phyloP scores from a whole-genome alignment of 2,888 invertebrate genomes.

The Microplitis manilae region DNA sequence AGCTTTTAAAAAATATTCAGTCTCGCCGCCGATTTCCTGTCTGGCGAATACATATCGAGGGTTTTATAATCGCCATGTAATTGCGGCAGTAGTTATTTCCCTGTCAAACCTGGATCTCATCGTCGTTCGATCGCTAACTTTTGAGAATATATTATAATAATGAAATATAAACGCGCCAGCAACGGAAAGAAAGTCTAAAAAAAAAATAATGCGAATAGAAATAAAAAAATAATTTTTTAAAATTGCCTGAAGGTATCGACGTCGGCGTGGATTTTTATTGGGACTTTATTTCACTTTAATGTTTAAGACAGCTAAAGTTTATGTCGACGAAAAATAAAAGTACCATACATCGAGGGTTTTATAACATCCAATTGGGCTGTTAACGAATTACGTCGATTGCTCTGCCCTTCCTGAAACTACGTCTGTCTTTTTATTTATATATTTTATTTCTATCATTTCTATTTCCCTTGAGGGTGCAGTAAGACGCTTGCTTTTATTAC shows the following conservation, averaged over 20 bases:
- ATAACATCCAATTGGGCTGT: conserved; percentile 66
- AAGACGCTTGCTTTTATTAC: neutral
- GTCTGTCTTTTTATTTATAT: conserved; percentile 16
- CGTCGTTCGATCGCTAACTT: conserved; percentile 24
- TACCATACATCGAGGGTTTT: conserved; percentile 52
- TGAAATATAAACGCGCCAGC: neutral
- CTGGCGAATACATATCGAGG: conserved; percentile 29
- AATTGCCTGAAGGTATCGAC: conserved; percentile 16
- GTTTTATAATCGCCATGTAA: conserved; percentile 38
- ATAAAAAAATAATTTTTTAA: neutral
- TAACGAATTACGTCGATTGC: conserved; percentile 58
- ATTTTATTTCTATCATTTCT: conserved; percentile 11
- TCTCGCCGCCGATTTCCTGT: conserved; percentile 27
- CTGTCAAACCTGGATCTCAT: conserved; percentile 55
- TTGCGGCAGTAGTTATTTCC: conserved; percentile 54
- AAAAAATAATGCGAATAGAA: neutral
- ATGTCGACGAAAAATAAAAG: conserved; percentile 16
- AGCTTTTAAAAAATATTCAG: neutral
- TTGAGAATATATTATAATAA: conserved; percentile 13
- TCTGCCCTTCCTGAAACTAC: conserved; percentile 14
- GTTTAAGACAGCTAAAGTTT: neutral
- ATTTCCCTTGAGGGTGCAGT: neutral
- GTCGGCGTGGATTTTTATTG: conserved; percentile 57
- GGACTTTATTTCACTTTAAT: conserved; percentile 36
- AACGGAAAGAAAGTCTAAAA: neutral